Conservation (phyloP, 2,113 vertebrate species). For the Neotoma lepida region DNA sequence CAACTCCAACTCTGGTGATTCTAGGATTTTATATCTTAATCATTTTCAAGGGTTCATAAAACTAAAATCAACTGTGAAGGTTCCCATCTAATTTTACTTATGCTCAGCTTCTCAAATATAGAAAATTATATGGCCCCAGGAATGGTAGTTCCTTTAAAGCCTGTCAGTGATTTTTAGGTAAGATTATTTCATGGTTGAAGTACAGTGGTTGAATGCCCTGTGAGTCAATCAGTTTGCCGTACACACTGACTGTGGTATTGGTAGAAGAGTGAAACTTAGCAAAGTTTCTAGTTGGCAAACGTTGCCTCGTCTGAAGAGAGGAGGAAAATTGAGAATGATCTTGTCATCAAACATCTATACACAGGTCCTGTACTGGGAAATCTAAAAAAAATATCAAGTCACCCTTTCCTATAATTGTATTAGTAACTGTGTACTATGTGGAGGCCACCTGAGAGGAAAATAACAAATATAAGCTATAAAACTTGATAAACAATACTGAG, state of each 20-base stretch:
- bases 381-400: neutral
- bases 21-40: neutral
- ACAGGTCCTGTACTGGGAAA: slow-evolving; percentile 27
- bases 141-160: neutral
- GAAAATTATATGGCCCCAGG: neutral
- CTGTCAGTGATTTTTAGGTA: slow-evolving; percentile 9
- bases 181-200: slow-evolving; percentile 7
- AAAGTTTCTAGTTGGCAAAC: too few species aligned
- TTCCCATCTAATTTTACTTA: neutral
- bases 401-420: slow-evolving; percentile 3
- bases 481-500: neutral
- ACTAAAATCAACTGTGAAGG: neutral
- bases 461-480: neutral
- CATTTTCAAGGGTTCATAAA: slow-evolving; percentile 40
- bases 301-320: neutral
- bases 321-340: neutral
- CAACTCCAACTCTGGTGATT: slow-evolving; percentile 1
- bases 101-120: slow-evolving; percentile 12
- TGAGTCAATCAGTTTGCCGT: neutral
- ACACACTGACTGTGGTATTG: neutral
- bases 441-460: neutral
- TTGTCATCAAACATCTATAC: neutral
- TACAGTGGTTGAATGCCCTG: neutral
- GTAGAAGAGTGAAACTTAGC: neutral
- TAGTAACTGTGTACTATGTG: slow-evolving; percentile 10